Evolutionary conservation across 1,140 invertebrate species (phyloP).

Genomic region (Drosophila ironensis): DNA sequence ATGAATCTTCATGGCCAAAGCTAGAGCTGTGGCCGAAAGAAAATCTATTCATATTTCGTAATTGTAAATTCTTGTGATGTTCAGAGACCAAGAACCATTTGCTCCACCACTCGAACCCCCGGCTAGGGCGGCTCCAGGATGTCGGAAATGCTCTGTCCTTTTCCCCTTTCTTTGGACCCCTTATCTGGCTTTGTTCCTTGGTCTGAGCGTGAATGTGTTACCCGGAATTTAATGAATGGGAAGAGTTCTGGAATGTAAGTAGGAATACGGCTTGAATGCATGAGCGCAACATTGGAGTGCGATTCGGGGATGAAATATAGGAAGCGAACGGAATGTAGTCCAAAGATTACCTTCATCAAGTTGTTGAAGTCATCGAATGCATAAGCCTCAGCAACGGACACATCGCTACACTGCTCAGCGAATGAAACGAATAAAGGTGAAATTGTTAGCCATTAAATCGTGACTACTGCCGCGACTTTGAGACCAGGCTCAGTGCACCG

Average conservation of each 20-base stretch:
- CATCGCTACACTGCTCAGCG: slow-evolving; percentile 70
- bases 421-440: slow-evolving; percentile 24
- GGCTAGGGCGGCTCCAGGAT: slow-evolving; percentile 40
- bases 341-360: slow-evolving; percentile 80
- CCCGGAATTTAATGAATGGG: slow-evolving; percentile 65
- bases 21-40: too few species aligned
- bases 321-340: slow-evolving; percentile 55
- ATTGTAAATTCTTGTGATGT: slow-evolving; percentile 67
- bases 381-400: slow-evolving; percentile 75
- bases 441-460: slow-evolving; percentile 36
- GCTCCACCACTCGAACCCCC: slow-evolving; percentile 5
- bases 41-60: slow-evolving; percentile 58
- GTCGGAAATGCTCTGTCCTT: slow-evolving; percentile 14
- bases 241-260: slow-evolving; percentile 45
- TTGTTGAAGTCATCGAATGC: slow-evolving; percentile 82
- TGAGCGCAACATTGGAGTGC: background rate
- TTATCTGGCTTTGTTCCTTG: background rate
- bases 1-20: too few species aligned
- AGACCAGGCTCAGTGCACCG: background rate
- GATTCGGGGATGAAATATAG: too few species aligned
- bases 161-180: background rate
- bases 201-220: slow-evolving; percentile 3
- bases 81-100: slow-evolving; percentile 51
- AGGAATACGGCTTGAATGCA: slow-evolving; percentile 5
- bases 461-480: background rate